Evolutionary conservation across 2,113 vertebrate species (phyloP).

Genomic region (Python bivittatus): DNA sequence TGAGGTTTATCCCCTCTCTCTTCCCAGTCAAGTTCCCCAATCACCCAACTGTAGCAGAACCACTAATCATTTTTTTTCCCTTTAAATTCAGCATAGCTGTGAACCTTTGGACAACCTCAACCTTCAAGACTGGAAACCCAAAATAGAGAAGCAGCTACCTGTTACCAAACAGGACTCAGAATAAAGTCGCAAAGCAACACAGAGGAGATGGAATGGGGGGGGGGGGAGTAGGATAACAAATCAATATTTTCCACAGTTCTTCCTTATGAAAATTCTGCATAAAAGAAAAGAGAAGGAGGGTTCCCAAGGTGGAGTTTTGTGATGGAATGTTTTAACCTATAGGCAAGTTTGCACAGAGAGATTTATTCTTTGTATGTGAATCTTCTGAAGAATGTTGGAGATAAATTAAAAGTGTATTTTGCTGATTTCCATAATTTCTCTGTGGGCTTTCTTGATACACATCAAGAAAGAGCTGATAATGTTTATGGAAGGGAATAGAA

Average conservation of each 20-base stretch:
- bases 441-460: not conserved
- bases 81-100: not conserved
- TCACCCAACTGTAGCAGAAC: not conserved
- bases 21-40: not conserved
- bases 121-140: not conserved
- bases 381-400: not conserved
- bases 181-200: constrained; percentile 1
- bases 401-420: not conserved
- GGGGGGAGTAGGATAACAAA: not conserved
- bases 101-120: too few species aligned
- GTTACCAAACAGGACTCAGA: not conserved
- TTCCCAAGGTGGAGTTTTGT: not conserved
- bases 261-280: not conserved
- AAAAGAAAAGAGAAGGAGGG: not conserved
- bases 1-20: not conserved
- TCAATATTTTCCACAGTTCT: not conserved
- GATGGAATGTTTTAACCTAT: not conserved
- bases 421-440: not conserved
- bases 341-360: not conserved
- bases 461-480: not conserved
- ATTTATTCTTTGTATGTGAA: not conserved
- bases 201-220: not conserved
- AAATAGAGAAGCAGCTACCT: not conserved
- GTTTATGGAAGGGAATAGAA: not conserved
- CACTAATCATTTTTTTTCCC: not conserved